phyloP scores from a whole-genome alignment of 2,113 vertebrate genomes.

The Sturnira hondurensis region DNA sequence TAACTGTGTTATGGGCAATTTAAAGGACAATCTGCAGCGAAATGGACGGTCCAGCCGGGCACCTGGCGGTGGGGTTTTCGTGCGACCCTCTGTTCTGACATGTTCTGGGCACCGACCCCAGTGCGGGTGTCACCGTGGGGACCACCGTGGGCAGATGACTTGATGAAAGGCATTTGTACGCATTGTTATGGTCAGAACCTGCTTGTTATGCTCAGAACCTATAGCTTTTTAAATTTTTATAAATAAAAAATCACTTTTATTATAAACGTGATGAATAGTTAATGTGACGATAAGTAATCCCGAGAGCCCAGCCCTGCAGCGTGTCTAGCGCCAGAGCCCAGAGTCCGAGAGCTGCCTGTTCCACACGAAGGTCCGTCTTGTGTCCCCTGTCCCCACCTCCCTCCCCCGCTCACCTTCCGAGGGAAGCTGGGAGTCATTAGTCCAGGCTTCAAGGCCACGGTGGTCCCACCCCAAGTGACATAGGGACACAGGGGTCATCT shows the following conservation, averaged over 20 bases:
- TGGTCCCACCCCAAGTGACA: background rate
- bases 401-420: fast-evolving
- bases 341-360: background rate
- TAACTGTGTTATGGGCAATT: fast-evolving
- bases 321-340: background rate
- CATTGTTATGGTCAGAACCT: background rate
- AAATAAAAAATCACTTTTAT: background rate
- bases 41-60: background rate
- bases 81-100: background rate
- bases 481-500: background rate
- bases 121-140: background rate
- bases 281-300: background rate
- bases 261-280: background rate
- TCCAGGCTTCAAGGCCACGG: background rate
- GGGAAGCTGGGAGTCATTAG: background rate
- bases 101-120: fast-evolving
- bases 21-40: background rate
- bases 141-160: background rate
- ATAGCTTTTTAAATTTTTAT: background rate
- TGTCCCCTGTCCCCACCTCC: too few species aligned
- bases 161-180: background rate
- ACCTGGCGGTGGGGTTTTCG: background rate
- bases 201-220: background rate
- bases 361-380: fast-evolving
- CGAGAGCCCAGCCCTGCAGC: fast-evolving